Conservation (phyloP, 2,113 vertebrate genomes). For the Ondatra zibethicus region DNA sequence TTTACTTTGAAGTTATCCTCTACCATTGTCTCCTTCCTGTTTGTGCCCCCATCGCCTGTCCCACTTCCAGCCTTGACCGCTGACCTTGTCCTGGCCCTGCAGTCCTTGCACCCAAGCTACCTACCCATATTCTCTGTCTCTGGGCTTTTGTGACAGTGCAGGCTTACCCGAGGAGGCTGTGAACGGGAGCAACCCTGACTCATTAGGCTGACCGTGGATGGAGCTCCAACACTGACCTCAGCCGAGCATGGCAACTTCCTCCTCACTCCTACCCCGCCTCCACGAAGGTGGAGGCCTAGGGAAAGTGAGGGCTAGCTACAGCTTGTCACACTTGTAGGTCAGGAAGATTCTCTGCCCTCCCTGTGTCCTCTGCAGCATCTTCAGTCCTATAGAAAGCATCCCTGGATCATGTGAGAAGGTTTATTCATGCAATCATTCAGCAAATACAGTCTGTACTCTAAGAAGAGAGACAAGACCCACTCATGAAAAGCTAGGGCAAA, state of each 20-base stretch:
- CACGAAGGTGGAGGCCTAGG: not conserved
- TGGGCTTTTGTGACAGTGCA: not conserved
- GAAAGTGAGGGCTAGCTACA: not conserved
- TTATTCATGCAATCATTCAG: not conserved
- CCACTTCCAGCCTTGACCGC: not conserved
- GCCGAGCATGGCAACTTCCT: not conserved
- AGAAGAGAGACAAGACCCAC: not conserved
- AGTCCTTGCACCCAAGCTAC: not conserved
- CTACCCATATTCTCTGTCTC: not conserved
- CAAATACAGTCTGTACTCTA: not conserved
- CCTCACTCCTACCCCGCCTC: not conserved
- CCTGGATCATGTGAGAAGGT: conserved; percentile 14
- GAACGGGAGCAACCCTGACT: not conserved
- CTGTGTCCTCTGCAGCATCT: not conserved
- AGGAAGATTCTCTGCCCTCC: not conserved
- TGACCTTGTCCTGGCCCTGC: not conserved
- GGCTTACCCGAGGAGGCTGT: not conserved
- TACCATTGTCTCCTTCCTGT: not conserved
- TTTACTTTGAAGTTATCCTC: conserved; percentile 1
- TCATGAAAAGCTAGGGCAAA: not conserved
- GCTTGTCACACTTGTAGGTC: not conserved
- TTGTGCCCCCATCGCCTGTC: not conserved
- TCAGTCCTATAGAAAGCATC: conserved; percentile 11
- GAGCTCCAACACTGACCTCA: not conserved
- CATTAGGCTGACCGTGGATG: not conserved